Evolutionary conservation across 2,113 vertebrate genomes (phyloP).

Genomic region (Stomatorhinus ivindoensis): DNA sequence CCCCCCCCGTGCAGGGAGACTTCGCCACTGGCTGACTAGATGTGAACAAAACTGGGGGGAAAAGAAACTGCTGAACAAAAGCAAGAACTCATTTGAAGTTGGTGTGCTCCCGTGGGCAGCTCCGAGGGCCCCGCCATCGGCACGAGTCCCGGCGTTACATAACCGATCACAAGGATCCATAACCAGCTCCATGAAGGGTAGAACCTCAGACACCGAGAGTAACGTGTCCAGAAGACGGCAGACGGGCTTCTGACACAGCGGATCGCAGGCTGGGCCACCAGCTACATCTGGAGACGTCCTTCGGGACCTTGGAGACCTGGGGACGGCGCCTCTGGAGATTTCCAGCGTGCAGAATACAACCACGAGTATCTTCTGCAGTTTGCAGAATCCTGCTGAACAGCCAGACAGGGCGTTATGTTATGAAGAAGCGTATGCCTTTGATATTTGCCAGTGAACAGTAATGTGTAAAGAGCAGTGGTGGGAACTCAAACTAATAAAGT

Average conservation of each 20-base stretch:
- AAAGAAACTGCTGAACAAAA: slow-evolving; percentile 41
- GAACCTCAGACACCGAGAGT: slow-evolving; percentile 27
- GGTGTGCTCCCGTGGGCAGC: neutral
- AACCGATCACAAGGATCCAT: slow-evolving; percentile 34
- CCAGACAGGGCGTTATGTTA: neutral
- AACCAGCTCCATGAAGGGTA: slow-evolving; percentile 36
- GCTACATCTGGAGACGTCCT: neutral
- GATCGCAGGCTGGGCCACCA: neutral
- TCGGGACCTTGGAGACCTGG: neutral
- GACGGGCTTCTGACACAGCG: slow-evolving; percentile 16
- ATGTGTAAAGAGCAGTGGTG: neutral
- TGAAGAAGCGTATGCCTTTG: neutral
- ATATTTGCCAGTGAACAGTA: neutral
- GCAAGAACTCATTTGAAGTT: slow-evolving; percentile 27
- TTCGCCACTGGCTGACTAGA: slow-evolving; percentile 56
- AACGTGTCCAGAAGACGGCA: neutral
- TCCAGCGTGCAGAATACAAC: neutral
- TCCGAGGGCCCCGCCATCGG: slow-evolving; percentile 16
- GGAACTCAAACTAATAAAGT: neutral
- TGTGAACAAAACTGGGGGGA: slow-evolving; percentile 44
- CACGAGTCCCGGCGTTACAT: slow-evolving; percentile 45
- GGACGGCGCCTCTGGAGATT: neutral
- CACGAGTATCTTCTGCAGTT: neutral
- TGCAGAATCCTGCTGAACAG: neutral
- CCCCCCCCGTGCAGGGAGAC: slow-evolving; percentile 25